These are phyloP conservation scores for Leptogaster cylindrica DNA, from an alignment of 2,888 invertebrate genomes.

Conservation along the genomic window DNA sequence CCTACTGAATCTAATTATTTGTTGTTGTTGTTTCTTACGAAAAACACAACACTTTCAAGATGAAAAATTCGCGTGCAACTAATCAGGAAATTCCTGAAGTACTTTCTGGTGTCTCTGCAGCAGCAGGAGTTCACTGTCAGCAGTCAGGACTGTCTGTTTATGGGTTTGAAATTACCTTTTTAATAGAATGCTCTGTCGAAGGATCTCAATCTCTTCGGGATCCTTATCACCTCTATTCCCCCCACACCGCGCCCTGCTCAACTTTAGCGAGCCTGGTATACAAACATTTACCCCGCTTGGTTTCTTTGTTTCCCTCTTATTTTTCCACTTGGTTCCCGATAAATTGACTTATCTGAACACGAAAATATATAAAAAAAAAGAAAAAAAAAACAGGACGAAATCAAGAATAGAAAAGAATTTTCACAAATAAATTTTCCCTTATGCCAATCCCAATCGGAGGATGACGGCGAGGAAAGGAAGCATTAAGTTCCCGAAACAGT, in stretches of 20 bases:
- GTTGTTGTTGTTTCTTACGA: neutral
- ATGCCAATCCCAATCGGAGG: constrained; percentile 26
- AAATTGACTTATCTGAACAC: constrained; percentile 35
- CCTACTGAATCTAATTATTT: too few relatives aligned
- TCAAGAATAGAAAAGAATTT: constrained; percentile 18
- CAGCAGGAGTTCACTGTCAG: neutral
- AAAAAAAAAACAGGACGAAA: too few relatives aligned
- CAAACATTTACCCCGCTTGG: constrained; percentile 13
- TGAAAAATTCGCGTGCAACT: neutral
- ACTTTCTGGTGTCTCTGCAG: neutral
- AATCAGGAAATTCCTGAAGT: too few relatives aligned
- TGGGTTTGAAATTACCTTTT: constrained; percentile 9
- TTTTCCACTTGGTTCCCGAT: constrained; percentile 23
- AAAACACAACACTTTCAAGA: neutral
- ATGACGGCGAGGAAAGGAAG: constrained; percentile 8
- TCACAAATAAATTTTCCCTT: constrained; percentile 30
- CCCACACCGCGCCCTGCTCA: too few relatives aligned
- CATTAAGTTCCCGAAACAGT: constrained; percentile 11
- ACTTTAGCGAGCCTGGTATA: constrained; percentile 20
- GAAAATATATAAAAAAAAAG: too few relatives aligned
- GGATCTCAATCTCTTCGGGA: constrained; percentile 45
- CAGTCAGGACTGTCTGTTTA: constrained; percentile 7
- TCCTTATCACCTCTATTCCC: constrained; percentile 45
- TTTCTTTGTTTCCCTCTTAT: constrained; percentile 18
- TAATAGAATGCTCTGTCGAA: constrained; percentile 17